Evolutionary conservation across 2,888 invertebrate species (phyloP).

Genomic region (Ophioninae sp.): DNA sequence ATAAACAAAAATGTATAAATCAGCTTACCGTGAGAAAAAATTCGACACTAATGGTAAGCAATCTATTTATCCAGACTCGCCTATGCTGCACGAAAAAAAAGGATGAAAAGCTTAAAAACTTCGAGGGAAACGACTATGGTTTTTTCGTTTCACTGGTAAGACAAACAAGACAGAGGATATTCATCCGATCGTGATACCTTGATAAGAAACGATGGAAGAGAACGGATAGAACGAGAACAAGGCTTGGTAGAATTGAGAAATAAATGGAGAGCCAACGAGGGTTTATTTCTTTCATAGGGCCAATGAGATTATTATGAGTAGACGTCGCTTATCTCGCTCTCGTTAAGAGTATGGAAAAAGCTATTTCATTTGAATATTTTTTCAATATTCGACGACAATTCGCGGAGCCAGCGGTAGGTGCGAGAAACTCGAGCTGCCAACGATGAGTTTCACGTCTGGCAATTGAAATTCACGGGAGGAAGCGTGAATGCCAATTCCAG

Average conservation of each 20-base stretch:
- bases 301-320: constrained; percentile 63
- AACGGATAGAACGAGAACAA: neutral
- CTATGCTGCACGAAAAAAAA: neutral
- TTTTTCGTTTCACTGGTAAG: neutral
- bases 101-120: neutral
- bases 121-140: neutral
- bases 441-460: constrained; percentile 55
- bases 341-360: constrained; percentile 46
- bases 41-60: constrained; percentile 53
- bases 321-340: constrained; percentile 52
- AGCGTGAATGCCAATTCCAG: constrained; percentile 53
- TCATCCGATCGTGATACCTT: constrained; percentile 47
- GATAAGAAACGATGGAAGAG: neutral
- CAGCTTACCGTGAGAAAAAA: constrained; percentile 11
- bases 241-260: neutral
- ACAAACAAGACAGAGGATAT: constrained; percentile 40
- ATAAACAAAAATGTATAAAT: too few relatives aligned
- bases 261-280: constrained; percentile 36
- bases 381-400: constrained; percentile 18
- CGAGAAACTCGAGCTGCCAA: constrained; percentile 54
- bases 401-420: neutral
- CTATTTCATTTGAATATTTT: constrained; percentile 51
- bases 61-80: constrained; percentile 47
- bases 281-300: constrained; percentile 31
- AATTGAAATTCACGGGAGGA: constrained; percentile 47